A percentile compares a stretch with the other conserved stretches of the same genome.
Conservation (phyloP, 2,797 vertebrate genomes). For the Acrocephalus scirpaceus region DNA sequence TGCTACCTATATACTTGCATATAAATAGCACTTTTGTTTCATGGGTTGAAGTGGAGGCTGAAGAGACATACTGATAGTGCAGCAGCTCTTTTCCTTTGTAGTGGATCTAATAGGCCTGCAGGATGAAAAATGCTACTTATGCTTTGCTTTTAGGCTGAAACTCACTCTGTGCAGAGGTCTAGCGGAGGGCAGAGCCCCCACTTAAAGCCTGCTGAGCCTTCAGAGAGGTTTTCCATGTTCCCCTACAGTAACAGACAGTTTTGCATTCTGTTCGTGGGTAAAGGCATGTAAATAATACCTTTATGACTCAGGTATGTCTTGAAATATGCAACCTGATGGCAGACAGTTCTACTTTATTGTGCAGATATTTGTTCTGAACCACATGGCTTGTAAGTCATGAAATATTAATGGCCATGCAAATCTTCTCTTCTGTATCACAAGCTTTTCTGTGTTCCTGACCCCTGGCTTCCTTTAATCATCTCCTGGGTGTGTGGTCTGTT, state of each 20-base stretch:
- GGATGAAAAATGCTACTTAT: background rate
- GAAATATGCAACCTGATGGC: background rate
- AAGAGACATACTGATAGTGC: background rate
- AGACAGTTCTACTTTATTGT: conserved; percentile 5
- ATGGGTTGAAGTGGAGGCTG: background rate
- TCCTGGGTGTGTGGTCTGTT: conserved; percentile 59
- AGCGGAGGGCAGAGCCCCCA: background rate
- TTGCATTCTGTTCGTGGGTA: background rate
- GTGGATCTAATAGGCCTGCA: background rate
- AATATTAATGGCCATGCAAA: conserved; percentile 38
- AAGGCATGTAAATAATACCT: background rate
- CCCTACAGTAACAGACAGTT: background rate
- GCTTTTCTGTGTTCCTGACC: conserved; percentile 44
- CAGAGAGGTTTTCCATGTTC: background rate
- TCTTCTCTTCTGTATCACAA: background rate
- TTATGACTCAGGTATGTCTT: background rate
- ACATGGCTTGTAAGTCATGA: conserved; percentile 12
- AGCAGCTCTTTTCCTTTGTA: background rate
- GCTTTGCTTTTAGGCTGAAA: background rate
- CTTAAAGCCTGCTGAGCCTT: background rate
- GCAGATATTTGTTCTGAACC: conserved; percentile 25
- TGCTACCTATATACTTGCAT: conserved; percentile 2
- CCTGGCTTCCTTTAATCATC: conserved; percentile 54
- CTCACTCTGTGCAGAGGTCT: background rate
- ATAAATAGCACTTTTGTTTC: conserved; percentile 1